phyloP scores from a whole-genome alignment of 2,797 vertebrate species.

The Bovichtus diacanthus region DNA sequence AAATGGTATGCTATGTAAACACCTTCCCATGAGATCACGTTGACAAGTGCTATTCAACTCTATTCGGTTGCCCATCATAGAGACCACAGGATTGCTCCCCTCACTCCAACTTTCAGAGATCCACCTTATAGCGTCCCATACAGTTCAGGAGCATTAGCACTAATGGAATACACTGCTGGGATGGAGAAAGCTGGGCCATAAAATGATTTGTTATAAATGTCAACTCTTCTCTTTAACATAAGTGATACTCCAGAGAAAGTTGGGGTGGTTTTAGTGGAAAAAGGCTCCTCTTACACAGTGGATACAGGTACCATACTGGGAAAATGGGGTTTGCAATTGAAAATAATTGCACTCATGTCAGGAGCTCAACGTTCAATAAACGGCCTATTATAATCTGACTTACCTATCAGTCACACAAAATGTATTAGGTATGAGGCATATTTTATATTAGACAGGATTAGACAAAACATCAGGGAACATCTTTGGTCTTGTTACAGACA shows the following conservation, averaged over 20 bases:
- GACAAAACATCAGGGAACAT: too few relatives aligned
- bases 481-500: too few relatives aligned
- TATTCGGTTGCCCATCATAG: not conserved
- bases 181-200: constrained; percentile 31
- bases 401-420: too few relatives aligned
- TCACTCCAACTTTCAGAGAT: not conserved
- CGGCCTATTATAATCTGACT: too few relatives aligned
- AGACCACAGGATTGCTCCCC: not conserved
- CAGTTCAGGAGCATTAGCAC: constrained; percentile 25
- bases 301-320: constrained; percentile 20
- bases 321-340: constrained; percentile 1
- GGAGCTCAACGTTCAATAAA: too few relatives aligned
- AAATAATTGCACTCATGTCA: not conserved
- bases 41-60: not conserved
- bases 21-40: too few relatives aligned
- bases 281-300: constrained; percentile 5
- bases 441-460: too few relatives aligned
- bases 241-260: constrained; percentile 44
- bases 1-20: too few relatives aligned
- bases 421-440: too few relatives aligned
- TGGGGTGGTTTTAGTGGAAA: constrained; percentile 30
- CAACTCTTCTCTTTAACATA: constrained; percentile 49
- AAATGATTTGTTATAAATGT: constrained; percentile 61
- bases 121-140: not conserved
- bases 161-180: constrained; percentile 49